A percentile compares a stretch with the other conserved stretches of the same genome.
Evolutionary conservation across 1,140 invertebrate genomes (phyloP).

Genomic region (Drosophila sulfurigaster): DNA sequence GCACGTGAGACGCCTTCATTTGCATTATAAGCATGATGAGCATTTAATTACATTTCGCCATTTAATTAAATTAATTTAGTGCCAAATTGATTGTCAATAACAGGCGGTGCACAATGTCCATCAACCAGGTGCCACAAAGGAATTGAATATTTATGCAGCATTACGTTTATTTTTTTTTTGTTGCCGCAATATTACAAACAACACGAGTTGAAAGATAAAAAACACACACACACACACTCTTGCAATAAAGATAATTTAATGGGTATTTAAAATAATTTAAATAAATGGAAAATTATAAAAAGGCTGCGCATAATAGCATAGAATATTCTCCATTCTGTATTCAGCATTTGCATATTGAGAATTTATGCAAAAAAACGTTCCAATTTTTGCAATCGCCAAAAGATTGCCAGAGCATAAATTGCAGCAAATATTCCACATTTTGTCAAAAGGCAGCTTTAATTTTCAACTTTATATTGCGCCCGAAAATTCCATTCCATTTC

Average conservation of each 20-base stretch:
- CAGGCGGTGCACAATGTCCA: slow-evolving; percentile 38
- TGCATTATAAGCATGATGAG: slow-evolving; percentile 64
- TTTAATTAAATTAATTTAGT: slow-evolving; percentile 81
- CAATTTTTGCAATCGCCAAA: not conserved
- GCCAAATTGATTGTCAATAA: slow-evolving; percentile 67
- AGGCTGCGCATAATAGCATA: slow-evolving; percentile 12
- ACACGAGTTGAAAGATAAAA: not conserved
- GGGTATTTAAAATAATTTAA: slow-evolving; percentile 29
- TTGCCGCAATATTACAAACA: not conserved
- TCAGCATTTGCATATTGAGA: slow-evolving; percentile 3
- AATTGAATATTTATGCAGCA: slow-evolving; percentile 27
- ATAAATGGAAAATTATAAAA: slow-evolving; percentile 23
- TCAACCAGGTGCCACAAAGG: slow-evolving; percentile 27
- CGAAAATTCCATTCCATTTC: not conserved
- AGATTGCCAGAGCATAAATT: not conserved
- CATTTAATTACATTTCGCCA: slow-evolving; percentile 78
- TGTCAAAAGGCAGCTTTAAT: slow-evolving; percentile 3
- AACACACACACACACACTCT: not conserved
- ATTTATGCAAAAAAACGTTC: not conserved
- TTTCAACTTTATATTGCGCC: not conserved
- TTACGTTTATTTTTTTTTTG: not conserved
- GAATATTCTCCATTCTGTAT: not conserved
- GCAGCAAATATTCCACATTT: not conserved
- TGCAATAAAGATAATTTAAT: slow-evolving; percentile 7
- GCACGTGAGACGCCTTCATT: slow-evolving; percentile 65